Conservation (phyloP, 2,888 invertebrate genomes). For the Ichneumon xanthorius region DNA sequence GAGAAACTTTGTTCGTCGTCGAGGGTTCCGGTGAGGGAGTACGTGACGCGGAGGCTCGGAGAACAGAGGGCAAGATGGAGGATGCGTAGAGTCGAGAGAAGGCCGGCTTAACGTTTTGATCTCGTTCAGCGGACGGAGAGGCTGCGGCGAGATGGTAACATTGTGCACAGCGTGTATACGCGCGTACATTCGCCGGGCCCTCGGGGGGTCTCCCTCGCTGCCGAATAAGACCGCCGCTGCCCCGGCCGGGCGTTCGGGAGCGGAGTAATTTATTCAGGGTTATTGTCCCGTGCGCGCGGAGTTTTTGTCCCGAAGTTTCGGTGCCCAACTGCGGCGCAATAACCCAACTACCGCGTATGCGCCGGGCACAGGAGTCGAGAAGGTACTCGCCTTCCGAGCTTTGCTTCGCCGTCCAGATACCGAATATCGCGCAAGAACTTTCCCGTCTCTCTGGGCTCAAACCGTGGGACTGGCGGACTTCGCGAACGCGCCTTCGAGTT, state of each 20-base stretch:
- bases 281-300: conserved; percentile 77
- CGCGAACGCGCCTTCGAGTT: not conserved
- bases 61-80: conserved; percentile 17
- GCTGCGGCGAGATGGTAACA: conserved; percentile 9
- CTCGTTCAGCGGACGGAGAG: conserved; percentile 64
- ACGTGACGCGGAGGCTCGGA: conserved; percentile 27
- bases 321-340: conserved; percentile 22
- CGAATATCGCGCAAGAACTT: conserved; percentile 70
- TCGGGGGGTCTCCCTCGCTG: conserved; percentile 24
- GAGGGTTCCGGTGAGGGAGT: not conserved
- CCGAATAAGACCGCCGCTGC: conserved; percentile 45
- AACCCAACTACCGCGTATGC: conserved; percentile 23
- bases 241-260: conserved; percentile 42
- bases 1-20: not conserved
- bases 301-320: conserved; percentile 74
- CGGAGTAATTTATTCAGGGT: conserved; percentile 80
- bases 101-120: conserved; percentile 71
- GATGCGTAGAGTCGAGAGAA: conserved; percentile 31
- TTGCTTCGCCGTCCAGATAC: not conserved
- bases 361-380: not conserved
- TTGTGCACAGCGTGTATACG: not conserved
- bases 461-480: not conserved
- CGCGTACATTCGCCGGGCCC: conserved; percentile 1
- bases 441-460: conserved; percentile 25
- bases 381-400: not conserved